Evolutionary conservation across 2,797 vertebrate genomes (phyloP).

Genomic region (Luscinia luscinia): DNA sequence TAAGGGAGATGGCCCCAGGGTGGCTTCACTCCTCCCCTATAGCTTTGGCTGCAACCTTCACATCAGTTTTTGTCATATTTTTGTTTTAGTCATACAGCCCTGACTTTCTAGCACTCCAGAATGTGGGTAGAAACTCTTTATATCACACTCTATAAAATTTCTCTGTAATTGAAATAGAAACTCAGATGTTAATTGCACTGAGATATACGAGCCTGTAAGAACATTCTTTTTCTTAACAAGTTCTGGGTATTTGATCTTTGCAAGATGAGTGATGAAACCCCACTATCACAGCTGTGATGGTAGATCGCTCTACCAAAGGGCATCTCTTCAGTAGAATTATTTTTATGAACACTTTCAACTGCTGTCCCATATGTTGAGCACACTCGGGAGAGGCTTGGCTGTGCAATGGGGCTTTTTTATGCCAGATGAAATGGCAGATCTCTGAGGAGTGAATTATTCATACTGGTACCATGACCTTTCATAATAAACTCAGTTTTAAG

Average conservation of each 20-base stretch:
- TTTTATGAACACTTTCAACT: slow-evolving; percentile 33
- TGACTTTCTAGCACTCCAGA: background rate
- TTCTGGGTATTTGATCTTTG: slow-evolving; percentile 22
- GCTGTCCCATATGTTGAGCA: background rate
- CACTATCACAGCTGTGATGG: background rate
- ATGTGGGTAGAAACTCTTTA: background rate
- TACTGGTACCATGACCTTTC: background rate
- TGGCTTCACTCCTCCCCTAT: background rate
- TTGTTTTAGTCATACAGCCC: background rate
- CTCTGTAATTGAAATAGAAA: background rate
- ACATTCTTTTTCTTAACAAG: slow-evolving; percentile 8
- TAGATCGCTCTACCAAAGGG: background rate
- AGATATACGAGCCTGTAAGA: background rate
- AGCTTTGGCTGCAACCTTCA: background rate
- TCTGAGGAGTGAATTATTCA: slow-evolving; percentile 34
- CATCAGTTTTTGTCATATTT: background rate
- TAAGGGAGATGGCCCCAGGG: background rate
- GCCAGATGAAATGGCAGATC: slow-evolving; percentile 32
- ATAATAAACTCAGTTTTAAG: slow-evolving; percentile 25
- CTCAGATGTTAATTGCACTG: slow-evolving; percentile 4
- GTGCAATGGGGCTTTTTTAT: slow-evolving; percentile 4
- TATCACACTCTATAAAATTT: background rate
- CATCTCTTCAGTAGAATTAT: background rate
- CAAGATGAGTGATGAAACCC: background rate
- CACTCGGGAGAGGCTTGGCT: slow-evolving; percentile 3